Evolutionary conservation across 2,888 invertebrate species (phyloP).

Genomic region (Drosophila birchii): DNA sequence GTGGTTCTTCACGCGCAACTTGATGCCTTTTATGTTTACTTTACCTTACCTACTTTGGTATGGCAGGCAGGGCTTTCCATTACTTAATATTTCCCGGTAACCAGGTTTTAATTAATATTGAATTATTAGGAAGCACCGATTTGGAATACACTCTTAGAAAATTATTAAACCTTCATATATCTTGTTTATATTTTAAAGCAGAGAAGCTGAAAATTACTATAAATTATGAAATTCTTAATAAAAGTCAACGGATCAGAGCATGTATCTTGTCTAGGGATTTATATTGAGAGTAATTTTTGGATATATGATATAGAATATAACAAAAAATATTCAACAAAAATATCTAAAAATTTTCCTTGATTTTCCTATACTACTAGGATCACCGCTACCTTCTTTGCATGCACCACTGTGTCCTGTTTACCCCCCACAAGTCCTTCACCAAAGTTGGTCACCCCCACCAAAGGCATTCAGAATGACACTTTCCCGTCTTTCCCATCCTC

Average conservation of each 20-base stretch:
- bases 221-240: too few relatives aligned
- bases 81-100: slow-evolving; percentile 3
- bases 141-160: background rate
- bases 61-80: slow-evolving; percentile 1
- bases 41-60: slow-evolving; percentile 5
- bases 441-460: background rate
- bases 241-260: too few relatives aligned
- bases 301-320: too few relatives aligned
- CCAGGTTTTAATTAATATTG: slow-evolving; percentile 3
- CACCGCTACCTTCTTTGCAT: background rate
- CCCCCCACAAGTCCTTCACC: background rate
- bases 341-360: background rate
- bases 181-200: too few relatives aligned
- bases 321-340: too few relatives aligned
- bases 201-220: too few relatives aligned
- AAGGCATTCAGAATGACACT: slow-evolving; percentile 26
- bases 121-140: background rate
- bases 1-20: slow-evolving; percentile 7
- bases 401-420: background rate
- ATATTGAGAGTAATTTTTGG: too few relatives aligned
- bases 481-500: slow-evolving; percentile 1
- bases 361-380: background rate
- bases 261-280: too few relatives aligned
- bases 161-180: too few relatives aligned
- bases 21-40: slow-evolving; percentile 9